These are phyloP conservation scores for Bucorvus abyssinicus DNA, from an alignment of 2,797 vertebrate species.

Conservation along the genomic window DNA sequence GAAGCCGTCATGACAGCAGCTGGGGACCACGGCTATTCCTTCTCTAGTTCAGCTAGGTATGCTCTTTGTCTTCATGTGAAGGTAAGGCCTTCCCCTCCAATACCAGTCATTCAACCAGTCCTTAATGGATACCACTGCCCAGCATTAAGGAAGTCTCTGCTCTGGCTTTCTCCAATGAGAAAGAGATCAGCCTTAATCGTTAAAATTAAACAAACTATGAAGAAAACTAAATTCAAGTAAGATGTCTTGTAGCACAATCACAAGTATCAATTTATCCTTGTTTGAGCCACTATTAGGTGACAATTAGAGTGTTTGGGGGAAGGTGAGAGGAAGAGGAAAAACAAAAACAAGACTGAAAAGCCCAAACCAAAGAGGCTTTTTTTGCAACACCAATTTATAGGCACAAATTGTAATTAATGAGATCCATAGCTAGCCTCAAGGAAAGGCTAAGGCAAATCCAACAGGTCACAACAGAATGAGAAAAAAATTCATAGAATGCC, in stretches of 20 bases:
- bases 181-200: neutral
- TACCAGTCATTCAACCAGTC: neutral
- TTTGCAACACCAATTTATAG: neutral
- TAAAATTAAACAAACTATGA: neutral
- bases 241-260: neutral
- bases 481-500: constrained; percentile 45
- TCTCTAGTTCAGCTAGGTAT: neutral
- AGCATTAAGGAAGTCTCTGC: neutral
- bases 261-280: neutral
- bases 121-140: neutral
- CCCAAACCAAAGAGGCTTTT: neutral
- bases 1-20: neutral
- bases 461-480: constrained; percentile 14
- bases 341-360: neutral
- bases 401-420: constrained; percentile 12
- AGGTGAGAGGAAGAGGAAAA: neutral
- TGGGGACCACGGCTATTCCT: neutral
- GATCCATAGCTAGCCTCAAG: constrained; percentile 11
- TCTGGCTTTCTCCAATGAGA: neutral
- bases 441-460: constrained; percentile 32
- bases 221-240: neutral
- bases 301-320: neutral
- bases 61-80: neutral
- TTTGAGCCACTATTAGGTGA: neutral
- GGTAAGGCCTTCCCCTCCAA: neutral